Percentiles rank a stretch among this genome's conserved stretches.
These are phyloP conservation scores for Mormyrus hasselquistii DNA, from an alignment of 2,797 vertebrate genomes.

Conservation along the genomic window DNA sequence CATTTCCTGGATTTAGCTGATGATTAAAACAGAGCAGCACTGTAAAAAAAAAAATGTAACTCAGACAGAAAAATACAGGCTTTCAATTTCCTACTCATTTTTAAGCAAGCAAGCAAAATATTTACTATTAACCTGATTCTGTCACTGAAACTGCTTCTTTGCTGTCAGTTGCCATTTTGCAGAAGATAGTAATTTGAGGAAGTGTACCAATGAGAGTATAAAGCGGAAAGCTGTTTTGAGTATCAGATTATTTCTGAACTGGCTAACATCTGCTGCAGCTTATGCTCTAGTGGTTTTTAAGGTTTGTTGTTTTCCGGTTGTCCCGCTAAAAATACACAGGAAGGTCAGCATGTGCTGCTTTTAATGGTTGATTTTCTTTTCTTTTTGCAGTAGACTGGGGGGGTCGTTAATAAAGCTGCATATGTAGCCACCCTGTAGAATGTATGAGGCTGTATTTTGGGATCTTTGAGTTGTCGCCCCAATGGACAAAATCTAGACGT, in stretches of 20 bases:
- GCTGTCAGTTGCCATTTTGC: not conserved
- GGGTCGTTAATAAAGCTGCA: not conserved
- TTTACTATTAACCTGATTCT: not conserved
- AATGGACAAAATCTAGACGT: not conserved
- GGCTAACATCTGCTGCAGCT: constrained; percentile 11
- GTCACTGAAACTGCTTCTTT: not conserved
- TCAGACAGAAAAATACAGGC: not conserved
- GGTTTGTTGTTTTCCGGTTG: not conserved
- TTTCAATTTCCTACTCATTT: not conserved
- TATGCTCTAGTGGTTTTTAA: not conserved
- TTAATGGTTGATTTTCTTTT: not conserved
- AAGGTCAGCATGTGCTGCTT: not conserved
- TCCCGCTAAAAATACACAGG: not conserved
- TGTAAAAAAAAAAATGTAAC: not conserved
- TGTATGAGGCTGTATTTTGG: not conserved
- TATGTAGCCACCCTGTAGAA: not conserved
- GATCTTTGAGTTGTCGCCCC: not conserved
- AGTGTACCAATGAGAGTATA: not conserved
- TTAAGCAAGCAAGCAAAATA: not conserved
- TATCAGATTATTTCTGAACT: not conserved
- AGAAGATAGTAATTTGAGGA: constrained; percentile 11
- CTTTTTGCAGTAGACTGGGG: not conserved
- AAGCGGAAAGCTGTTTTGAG: not conserved
- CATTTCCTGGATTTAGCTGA: not conserved
- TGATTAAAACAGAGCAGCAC: not conserved